Evolutionary conservation across 1,140 invertebrate species (phyloP).

Genomic region (Aphaenogaster rudis): DNA sequence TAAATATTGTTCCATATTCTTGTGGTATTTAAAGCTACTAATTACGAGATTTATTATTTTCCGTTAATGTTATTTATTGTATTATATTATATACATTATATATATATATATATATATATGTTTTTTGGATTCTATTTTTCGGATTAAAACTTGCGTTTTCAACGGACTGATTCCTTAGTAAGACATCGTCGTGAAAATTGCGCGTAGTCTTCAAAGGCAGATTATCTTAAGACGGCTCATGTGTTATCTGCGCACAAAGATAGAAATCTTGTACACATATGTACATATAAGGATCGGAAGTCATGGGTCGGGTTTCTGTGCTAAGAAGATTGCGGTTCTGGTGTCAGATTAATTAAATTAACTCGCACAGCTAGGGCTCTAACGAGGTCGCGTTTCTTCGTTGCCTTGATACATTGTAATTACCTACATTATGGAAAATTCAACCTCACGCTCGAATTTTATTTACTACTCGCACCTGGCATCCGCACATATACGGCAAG

Average conservation of each 20-base stretch:
- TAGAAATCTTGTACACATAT: conserved; percentile 9
- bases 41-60: background rate
- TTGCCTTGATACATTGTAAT: conserved; percentile 37
- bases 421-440: conserved; percentile 15
- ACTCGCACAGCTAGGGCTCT: conserved; percentile 26
- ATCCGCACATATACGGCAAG: background rate
- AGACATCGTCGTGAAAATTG: background rate
- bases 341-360: conserved; percentile 62
- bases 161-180: background rate
- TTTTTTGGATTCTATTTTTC: background rate
- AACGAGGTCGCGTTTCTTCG: conserved; percentile 50
- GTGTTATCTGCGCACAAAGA: background rate
- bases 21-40: background rate
- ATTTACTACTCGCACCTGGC: background rate
- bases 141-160: background rate
- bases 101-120: background rate
- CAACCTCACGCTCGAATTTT: conserved; percentile 15
- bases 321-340: conserved; percentile 57
- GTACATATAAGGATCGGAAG: conserved; percentile 5
- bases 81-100: background rate
- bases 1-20: background rate
- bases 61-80: background rate
- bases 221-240: background rate
- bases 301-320: conserved; percentile 37
- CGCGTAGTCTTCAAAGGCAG: background rate